These are phyloP conservation scores for Tetrao urogallus DNA, from an alignment of 2,113 vertebrate genomes.

Conservation along the genomic window DNA sequence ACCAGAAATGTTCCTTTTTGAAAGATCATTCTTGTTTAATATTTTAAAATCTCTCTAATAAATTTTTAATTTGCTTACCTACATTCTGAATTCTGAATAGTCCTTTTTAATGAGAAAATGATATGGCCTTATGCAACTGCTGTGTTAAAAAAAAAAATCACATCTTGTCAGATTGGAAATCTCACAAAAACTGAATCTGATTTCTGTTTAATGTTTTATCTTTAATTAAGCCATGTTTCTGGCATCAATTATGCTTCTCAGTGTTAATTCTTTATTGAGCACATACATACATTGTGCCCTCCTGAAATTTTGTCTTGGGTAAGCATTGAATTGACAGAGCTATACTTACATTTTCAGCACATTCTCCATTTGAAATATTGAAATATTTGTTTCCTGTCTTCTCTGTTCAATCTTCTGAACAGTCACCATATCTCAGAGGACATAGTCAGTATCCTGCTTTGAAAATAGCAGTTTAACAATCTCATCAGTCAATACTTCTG, in stretches of 20 bases:
- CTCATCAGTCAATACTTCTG: not conserved
- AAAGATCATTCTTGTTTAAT: not conserved
- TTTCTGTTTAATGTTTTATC: not conserved
- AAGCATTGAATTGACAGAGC: slow-evolving; percentile 3
- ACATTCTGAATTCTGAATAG: not conserved
- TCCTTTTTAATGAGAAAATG: not conserved
- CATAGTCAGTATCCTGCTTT: not conserved
- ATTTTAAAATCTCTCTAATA: not conserved
- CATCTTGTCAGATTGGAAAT: not conserved
- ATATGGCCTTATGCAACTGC: not conserved
- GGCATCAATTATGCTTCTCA: not conserved
- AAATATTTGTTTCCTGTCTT: slow-evolving; percentile 40
- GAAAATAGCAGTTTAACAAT: not conserved
- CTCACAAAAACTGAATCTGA: not conserved
- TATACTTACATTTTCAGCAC: slow-evolving; percentile 11
- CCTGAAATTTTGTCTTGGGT: not conserved
- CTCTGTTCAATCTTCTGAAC: slow-evolving; percentile 26
- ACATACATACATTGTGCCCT: not conserved
- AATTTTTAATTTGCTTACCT: not conserved
- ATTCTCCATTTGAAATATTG: slow-evolving; percentile 20
- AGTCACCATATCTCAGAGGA: not conserved
- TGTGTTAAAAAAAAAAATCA: not conserved
- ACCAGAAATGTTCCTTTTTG: not conserved
- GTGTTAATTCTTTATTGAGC: not conserved
- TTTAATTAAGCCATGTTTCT: not conserved